Base-by-base conservation (phyloP, 1,140 invertebrate genomes). In the Heliothis virescens region DNA sequence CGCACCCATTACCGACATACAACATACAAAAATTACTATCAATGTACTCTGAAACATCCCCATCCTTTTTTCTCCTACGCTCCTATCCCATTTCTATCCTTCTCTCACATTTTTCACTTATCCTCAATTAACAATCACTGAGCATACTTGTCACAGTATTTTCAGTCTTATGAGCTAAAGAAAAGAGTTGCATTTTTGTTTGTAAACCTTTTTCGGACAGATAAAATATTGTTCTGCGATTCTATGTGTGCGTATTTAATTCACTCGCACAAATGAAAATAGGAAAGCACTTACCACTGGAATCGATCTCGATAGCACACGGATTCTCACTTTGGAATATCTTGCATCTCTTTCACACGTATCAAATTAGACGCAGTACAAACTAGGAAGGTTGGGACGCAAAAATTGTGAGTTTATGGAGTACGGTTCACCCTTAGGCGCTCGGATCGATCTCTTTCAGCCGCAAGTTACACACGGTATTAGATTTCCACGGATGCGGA, bases 231-330 rank as follows among this genome's bases (percentile, higher is more conserved):
- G 57, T 65, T 34, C 48, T 21, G 48, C n/a, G 15, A 41, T 71
- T 55, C 57, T 53, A 79, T 83, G 86, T 86, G 83, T 86, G 87
- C 16, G 85, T 86, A 57, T 86, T 87, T 87, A 86, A 89, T 89
- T 89, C 79, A 87, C 86, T 57, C 79, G 81, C 60, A 84, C 81
- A 85, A 65, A 71, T 52, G 53, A 50, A 50, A 79, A 76, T 7
- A 65, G 21, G 47, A 15, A 63, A 65, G 48, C 52, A 21, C 21
- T 47, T 71, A 79, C 65, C 47, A 71, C 0, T 26, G 52, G 18
- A 48, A 79, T 47, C 10, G 11, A 55, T 60, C 47, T 71, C 63
- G 62, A 26, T 69, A 18, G 10, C 12, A 16, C 11, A 1, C 65
- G 0, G 16, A 76, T 29, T 18, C 1, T 65, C 60, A n/a, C 21